Evolutionary conservation across 2,113 vertebrate species (phyloP), one percentile per base, ranked within the genome.

Genomic region (Odontesthes bonariensis): DNA sequence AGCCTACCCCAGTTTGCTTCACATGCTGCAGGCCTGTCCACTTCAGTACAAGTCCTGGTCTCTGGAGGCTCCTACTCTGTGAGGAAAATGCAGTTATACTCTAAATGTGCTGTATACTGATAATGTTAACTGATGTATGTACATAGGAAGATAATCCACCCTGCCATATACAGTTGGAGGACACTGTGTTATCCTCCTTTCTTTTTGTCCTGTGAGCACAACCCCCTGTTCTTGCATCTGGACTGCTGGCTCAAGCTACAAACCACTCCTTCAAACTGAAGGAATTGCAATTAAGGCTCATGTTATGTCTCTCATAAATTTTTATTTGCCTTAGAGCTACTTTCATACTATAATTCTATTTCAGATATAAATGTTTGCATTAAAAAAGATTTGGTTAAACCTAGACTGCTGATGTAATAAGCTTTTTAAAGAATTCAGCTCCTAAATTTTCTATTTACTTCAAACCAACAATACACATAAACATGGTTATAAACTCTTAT

Each of bases 1-100:
- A 89, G 83, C 84, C 86, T 83, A 62, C 33, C 71, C 55, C 51
- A 51, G 69, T 90, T 89, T 87, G 73, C 73, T 58, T 86, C 82
- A 82, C 75, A 80, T 23, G 62, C 77, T 80, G 53, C 69, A 56
- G 66, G 58, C 59, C 70, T 78, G 84, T 85, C 77, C 76, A 55
- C 73, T 74, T 64, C 64, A 31, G 56, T 70, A 16, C 59, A 60
- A 69, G 71, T 65, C 63, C 38, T 1, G 23, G 7, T 82, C 58
- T 77, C 82, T 55, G 22, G 54, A 80, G 70, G 57, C 16, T 31
- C 47, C 57, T 76, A 51, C 52, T 69, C n/a, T 69, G 61, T 27
- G 66, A 68, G 61, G 64, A 75, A 66, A 72, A 78, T 44, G 61
- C 12, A 68, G 59, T 77, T 75, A 52, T 70, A 5, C 62, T 77